These are phyloP conservation scores for Fundulus diaphanus DNA, from an alignment of 2,797 vertebrate genomes.

Conservation along the genomic window DNA sequence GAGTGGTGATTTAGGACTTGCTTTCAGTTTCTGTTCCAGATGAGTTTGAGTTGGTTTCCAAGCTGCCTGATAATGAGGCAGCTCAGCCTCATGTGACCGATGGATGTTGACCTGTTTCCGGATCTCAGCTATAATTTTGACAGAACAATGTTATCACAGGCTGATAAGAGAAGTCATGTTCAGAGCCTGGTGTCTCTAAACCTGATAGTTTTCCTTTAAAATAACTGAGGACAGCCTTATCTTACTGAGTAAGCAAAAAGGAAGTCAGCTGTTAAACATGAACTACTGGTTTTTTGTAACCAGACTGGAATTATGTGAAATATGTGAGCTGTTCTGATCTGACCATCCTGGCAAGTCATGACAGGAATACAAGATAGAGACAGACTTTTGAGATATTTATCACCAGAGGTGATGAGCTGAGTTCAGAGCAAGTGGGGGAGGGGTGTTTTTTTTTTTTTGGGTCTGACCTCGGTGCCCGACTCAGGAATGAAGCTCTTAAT, in stretches of 20 bases:
- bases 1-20: neutral
- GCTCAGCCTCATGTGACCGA: neutral
- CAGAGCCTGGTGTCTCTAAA: neutral
- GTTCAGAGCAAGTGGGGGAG: neutral
- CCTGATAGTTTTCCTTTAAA: neutral
- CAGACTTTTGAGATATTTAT: neutral
- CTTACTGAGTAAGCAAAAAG: neutral
- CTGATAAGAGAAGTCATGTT: neutral
- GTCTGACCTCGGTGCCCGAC: conserved; percentile 90
- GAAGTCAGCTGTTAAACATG: neutral
- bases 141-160: conserved; percentile 3
- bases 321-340: neutral
- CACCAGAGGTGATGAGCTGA: neutral
- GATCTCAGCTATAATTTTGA: neutral
- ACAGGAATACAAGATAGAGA: neutral
- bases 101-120: neutral
- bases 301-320: neutral
- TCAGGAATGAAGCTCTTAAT: conserved; percentile 98
- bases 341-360: neutral
- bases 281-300: neutral
- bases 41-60: neutral
- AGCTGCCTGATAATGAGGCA: neutral
- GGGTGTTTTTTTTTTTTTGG: neutral
- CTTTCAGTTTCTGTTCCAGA: conserved; percentile 9
- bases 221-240: neutral